phyloP scores from a whole-genome alignment of 2,888 invertebrate species.

The Papilio demoleus region DNA sequence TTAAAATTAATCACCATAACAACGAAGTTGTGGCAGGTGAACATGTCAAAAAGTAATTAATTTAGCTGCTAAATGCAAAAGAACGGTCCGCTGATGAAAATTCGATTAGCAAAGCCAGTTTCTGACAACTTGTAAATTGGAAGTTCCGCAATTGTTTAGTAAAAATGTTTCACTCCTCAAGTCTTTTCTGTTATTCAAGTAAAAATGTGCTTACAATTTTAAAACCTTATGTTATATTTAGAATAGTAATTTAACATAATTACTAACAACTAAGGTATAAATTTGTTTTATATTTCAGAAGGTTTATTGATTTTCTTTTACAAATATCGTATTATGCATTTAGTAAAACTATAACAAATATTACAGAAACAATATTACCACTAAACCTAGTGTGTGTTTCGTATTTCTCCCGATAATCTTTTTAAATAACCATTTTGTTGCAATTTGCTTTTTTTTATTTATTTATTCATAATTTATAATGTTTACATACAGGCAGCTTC shows the following conservation, averaged over 20 bases:
- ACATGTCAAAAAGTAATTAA: conserved; percentile 26
- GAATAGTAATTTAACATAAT: background rate
- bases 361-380: background rate
- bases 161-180: conserved; percentile 10
- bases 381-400: background rate
- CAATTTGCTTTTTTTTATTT: too few species aligned
- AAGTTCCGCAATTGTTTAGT: conserved; percentile 14
- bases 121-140: conserved; percentile 25
- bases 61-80: conserved; percentile 24
- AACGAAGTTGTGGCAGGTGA: conserved; percentile 6
- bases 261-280: background rate
- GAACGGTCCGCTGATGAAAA: conserved; percentile 29
- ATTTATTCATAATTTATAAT: too few species aligned
- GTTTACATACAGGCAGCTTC: too few species aligned
- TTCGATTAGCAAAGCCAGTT: conserved; percentile 27
- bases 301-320: background rate
- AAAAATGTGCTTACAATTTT: background rate
- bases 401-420: too few species aligned
- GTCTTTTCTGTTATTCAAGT: conserved; percentile 1
- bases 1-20: background rate
- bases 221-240: background rate
- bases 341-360: background rate
- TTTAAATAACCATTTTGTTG: too few species aligned
- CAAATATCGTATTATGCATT: background rate
- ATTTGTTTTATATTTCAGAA: background rate